These are phyloP conservation scores for Mus caroli DNA, from an alignment of 2,797 vertebrate genomes.

Conservation along the genomic window DNA sequence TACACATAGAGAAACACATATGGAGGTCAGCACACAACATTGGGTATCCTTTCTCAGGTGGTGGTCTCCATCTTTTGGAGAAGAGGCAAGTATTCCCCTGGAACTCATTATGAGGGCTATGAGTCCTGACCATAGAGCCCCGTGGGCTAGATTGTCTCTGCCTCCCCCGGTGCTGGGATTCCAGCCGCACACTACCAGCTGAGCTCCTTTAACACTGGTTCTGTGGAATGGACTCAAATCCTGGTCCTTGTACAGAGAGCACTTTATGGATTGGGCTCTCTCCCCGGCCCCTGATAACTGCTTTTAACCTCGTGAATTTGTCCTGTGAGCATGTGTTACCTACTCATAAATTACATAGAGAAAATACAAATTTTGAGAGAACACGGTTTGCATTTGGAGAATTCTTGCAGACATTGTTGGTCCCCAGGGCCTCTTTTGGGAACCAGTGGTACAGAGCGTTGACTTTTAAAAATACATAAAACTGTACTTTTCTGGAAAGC, in stretches of 20 bases:
- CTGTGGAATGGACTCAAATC: not conserved
- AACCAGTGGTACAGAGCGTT: constrained; percentile 51
- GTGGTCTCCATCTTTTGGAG: too few relatives aligned
- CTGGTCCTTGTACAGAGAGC: not conserved
- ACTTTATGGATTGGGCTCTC: not conserved
- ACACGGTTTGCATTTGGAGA: constrained; percentile 43
- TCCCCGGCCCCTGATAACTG: not conserved
- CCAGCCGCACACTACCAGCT: not conserved
- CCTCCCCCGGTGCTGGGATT: not conserved
- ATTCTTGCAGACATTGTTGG: constrained; percentile 11
- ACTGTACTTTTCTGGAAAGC: constrained; percentile 55
- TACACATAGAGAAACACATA: not conserved
- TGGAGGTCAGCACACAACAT: not conserved
- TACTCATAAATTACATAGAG: constrained; percentile 6
- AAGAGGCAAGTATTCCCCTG: not conserved
- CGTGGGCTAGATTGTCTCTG: too few relatives aligned
- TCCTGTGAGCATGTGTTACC: not conserved
- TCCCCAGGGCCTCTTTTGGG: constrained; percentile 45
- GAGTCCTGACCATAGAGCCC: not conserved
- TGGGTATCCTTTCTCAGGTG: not conserved
- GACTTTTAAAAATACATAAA: constrained; percentile 74
- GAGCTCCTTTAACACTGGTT: not conserved
- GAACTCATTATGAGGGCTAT: not conserved
- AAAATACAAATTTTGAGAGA: constrained; percentile 46
- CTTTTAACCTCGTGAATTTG: constrained; percentile 2